Conservation (phyloP, 2,888 invertebrate genomes). For the Selenia dentaria region DNA sequence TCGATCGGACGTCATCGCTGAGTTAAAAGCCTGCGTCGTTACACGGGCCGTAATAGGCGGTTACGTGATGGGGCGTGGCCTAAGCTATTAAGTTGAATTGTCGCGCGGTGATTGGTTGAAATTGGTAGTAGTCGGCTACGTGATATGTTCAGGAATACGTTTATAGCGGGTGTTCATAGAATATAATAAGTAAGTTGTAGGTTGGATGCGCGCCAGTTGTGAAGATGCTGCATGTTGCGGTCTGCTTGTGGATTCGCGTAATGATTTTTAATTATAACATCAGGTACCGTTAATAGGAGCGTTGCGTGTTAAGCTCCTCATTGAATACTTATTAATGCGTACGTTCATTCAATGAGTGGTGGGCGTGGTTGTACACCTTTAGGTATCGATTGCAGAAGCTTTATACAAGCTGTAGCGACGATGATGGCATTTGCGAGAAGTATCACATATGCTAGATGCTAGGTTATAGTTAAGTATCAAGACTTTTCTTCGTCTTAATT, state of each 20-base stretch:
- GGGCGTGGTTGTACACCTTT: conserved; percentile 39
- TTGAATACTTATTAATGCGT: conserved; percentile 54
- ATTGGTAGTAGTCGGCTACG: conserved; percentile 82
- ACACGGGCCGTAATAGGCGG: conserved; percentile 84
- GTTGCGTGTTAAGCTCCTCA: conserved; percentile 45
- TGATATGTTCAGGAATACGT: conserved; percentile 84
- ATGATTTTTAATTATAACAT: conserved; percentile 73
- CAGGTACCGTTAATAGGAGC: conserved; percentile 64
- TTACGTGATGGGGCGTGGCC: conserved; percentile 84
- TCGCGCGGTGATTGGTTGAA: conserved; percentile 83
- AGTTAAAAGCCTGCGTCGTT: conserved; percentile 84
- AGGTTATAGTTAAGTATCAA: too few species aligned
- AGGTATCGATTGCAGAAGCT: conserved; percentile 31
- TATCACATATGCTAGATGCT: too few species aligned
- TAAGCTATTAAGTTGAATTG: conserved; percentile 82
- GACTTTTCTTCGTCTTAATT: too few species aligned
- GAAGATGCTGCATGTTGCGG: conserved; percentile 66
- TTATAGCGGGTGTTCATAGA: conserved; percentile 81
- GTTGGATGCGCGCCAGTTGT: conserved; percentile 77
- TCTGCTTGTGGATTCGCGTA: conserved; percentile 67
- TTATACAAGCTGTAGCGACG: conserved; percentile 1
- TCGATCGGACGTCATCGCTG: conserved; percentile 76
- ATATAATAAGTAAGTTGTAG: conserved; percentile 82
- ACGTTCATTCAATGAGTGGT: conserved; percentile 53
- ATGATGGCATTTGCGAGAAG: not conserved